phyloP scores from a whole-genome alignment of 2,797 vertebrate genomes.

The Sebastes hubbsi region DNA sequence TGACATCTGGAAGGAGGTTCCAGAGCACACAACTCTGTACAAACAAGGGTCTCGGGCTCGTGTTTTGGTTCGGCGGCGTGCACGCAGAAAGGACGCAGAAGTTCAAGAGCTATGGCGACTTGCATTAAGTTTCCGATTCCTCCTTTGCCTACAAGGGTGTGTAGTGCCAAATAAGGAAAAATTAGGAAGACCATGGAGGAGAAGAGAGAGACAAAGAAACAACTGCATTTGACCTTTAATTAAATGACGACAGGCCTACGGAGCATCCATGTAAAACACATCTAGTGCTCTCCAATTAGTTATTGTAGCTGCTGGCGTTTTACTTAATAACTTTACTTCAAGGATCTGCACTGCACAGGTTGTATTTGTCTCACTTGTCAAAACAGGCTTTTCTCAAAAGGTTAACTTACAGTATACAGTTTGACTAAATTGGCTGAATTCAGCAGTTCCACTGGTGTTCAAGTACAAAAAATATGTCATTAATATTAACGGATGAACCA shows the following conservation, averaged over 20 bases:
- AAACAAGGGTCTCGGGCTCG: too few species aligned
- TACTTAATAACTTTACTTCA: neutral
- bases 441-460: neutral
- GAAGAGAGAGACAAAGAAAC: too few species aligned
- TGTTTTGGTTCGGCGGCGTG: too few species aligned
- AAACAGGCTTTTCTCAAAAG: neutral
- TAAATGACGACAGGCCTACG: neutral
- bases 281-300: neutral
- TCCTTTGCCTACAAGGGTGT: too few species aligned
- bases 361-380: neutral
- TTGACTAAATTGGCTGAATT: neutral
- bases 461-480: neutral
- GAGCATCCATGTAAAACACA: neutral
- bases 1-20: too few species aligned
- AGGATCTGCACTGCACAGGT: neutral
- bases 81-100: too few species aligned
- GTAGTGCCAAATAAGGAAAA: too few species aligned
- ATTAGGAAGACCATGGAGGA: too few species aligned
- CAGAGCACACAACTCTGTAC: too few species aligned
- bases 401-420: neutral
- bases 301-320: neutral
- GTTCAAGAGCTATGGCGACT: too few species aligned
- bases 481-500: neutral
- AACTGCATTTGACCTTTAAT: neutral
- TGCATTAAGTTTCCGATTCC: too few species aligned